These are phyloP conservation scores for Lophochroa leadbeateri DNA, from an alignment of 2,113 vertebrate genomes.

Conservation along the genomic window DNA sequence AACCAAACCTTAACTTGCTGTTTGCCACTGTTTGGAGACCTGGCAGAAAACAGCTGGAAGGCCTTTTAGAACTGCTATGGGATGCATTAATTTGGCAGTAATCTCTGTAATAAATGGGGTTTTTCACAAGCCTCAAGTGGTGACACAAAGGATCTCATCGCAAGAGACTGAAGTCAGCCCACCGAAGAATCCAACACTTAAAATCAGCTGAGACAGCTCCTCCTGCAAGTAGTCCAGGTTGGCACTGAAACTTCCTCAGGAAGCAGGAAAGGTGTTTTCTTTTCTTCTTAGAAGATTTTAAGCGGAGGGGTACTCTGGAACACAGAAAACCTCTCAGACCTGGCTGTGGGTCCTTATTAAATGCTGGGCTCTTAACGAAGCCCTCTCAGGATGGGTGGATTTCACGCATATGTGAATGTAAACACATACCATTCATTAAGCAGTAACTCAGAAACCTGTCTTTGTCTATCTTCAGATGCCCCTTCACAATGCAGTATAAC, in stretches of 20 bases:
- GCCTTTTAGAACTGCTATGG: background rate
- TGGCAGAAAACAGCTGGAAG: background rate
- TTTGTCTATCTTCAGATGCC: background rate
- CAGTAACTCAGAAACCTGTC: background rate
- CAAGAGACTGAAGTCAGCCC: background rate
- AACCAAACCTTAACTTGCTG: background rate
- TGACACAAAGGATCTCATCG: background rate
- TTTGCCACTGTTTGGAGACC: background rate
- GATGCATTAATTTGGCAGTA: background rate
- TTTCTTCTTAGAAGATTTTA: background rate
- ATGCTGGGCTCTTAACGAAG: background rate
- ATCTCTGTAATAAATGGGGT: fast-evolving
- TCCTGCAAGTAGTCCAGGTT: background rate
- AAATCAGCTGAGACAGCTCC: background rate
- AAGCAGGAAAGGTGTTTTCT: background rate
- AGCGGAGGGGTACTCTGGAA: background rate
- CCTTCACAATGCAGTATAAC: background rate
- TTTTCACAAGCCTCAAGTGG: background rate
- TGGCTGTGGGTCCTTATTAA: background rate
- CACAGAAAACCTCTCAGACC: background rate
- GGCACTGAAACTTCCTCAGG: background rate
- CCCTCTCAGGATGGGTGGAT: background rate
- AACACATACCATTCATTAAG: background rate
- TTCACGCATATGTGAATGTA: background rate
- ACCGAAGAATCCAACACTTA: background rate